Conservation (phyloP, 2,797 vertebrate genomes). For the Thaleichthys pacificus region DNA sequence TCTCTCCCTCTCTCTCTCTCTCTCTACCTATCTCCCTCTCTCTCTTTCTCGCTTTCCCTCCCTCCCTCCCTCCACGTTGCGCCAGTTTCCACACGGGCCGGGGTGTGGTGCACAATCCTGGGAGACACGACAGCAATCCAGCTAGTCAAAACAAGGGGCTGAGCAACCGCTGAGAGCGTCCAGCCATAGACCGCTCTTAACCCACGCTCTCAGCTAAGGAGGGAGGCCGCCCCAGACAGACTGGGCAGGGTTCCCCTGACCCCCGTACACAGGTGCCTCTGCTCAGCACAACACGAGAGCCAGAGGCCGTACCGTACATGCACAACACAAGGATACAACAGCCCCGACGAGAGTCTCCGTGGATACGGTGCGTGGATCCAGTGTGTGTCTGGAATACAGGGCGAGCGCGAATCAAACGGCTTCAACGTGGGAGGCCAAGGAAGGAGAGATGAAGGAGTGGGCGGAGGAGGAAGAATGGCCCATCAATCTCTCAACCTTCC, state of each 20-base stretch:
- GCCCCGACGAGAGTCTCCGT: background rate
- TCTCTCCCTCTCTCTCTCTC: no score
- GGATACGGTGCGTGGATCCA: background rate
- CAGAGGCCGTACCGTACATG: constrained; percentile 24
- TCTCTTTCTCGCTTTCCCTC: background rate
- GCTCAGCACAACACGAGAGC: constrained; percentile 41
- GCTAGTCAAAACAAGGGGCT: constrained; percentile 78
- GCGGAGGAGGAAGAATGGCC: background rate
- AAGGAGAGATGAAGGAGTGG: background rate
- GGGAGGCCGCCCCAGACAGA: constrained; percentile 52
- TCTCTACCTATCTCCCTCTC: no score
- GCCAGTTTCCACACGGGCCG: constrained; percentile 77
- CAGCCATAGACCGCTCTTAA: constrained; percentile 51
- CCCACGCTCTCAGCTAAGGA: constrained; percentile 47
- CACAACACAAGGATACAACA: background rate
- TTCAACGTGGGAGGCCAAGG: constrained; percentile 1
- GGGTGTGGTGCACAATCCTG: constrained; percentile 77
- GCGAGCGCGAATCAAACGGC: background rate
- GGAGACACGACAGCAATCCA: constrained; percentile 72
- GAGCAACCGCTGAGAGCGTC: constrained; percentile 39
- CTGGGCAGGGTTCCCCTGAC: constrained; percentile 56
- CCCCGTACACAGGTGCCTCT: constrained; percentile 66
- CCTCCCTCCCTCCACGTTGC: constrained; percentile 63
- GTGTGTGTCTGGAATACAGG: background rate
- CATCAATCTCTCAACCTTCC: constrained; percentile 5